A percentile compares a stretch with the other conserved stretches of the same genome.
phyloP scores from a whole-genome alignment of 1,140 invertebrate species.

The Piezodorus guildinii region DNA sequence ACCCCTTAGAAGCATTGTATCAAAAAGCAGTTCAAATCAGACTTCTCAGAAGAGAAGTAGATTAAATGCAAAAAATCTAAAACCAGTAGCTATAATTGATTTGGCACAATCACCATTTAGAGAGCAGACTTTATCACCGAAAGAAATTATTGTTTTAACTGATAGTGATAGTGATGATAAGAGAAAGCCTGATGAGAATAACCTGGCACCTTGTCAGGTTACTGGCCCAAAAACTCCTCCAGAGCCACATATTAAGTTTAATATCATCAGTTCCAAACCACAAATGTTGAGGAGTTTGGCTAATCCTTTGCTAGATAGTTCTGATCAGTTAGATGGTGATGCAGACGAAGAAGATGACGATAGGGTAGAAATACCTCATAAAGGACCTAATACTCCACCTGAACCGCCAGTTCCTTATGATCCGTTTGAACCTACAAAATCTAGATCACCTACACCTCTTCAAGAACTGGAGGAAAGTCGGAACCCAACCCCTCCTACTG shows the following conservation, averaged over 20 bases:
- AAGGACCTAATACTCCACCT: conserved; percentile 51
- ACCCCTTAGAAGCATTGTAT: conserved; percentile 38
- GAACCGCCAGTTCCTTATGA: conserved; percentile 60
- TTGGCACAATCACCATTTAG: conserved; percentile 71
- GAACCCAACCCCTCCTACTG: not conserved
- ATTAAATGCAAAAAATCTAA: conserved; percentile 31
- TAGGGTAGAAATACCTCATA: conserved; percentile 35
- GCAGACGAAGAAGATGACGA: conserved; percentile 31
- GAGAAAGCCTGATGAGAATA: conserved; percentile 19
- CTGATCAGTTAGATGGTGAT: conserved; percentile 34
- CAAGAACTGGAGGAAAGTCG: conserved; percentile 13
- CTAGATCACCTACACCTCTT: conserved; percentile 44
- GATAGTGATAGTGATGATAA: conserved; percentile 52
- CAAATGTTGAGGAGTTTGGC: conserved; percentile 40
- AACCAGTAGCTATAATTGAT: conserved; percentile 74
- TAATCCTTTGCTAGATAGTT: conserved; percentile 44
- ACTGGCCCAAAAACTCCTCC: conserved; percentile 60
- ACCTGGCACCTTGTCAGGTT: conserved; percentile 23
- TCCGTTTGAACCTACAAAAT: conserved; percentile 78
- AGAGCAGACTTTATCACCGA: conserved; percentile 62
- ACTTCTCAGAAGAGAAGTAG: conserved; percentile 21
- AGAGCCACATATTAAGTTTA: conserved; percentile 58
- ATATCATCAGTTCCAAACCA: conserved; percentile 43
- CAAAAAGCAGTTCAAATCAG: conserved; percentile 18
- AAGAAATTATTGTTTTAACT: conserved; percentile 66